These are phyloP conservation scores for Plutomurus gul DNA, from an alignment of 1,140 invertebrate genomes.

Conservation along the genomic window DNA sequence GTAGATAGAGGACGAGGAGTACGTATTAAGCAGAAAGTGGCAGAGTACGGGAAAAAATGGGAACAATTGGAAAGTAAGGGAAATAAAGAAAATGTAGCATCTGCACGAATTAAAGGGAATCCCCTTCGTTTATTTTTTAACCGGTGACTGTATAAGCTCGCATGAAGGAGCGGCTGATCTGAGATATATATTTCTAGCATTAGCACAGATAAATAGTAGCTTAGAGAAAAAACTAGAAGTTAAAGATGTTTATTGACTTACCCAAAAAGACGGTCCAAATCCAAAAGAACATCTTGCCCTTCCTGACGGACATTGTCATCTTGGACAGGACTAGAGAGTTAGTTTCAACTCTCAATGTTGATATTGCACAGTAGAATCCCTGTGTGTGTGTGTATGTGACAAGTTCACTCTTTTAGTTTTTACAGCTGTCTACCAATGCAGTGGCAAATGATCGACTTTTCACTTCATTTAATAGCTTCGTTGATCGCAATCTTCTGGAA, in stretches of 20 bases:
- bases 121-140: too few species aligned
- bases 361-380: background rate
- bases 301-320: background rate
- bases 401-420: background rate
- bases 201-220: too few species aligned
- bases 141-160: too few species aligned
- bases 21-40: too few species aligned
- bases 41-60: too few species aligned
- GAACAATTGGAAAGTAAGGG: too few species aligned
- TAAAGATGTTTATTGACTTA: background rate
- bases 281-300: constrained; percentile 25
- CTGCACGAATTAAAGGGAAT: too few species aligned
- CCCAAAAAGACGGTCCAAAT: constrained; percentile 12
- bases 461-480: background rate
- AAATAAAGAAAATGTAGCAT: too few species aligned
- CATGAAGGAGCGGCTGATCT: too few species aligned
- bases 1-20: too few species aligned
- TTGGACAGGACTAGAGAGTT: constrained; percentile 16
- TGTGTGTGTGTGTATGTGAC: background rate
- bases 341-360: background rate
- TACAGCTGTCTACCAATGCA: background rate
- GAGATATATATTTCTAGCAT: background rate
- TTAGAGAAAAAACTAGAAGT: background rate
- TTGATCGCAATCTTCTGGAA: background rate
- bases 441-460: background rate